Evolutionary conservation across 1,140 invertebrate genomes (phyloP).

Genomic region (Conus ventricosus): DNA sequence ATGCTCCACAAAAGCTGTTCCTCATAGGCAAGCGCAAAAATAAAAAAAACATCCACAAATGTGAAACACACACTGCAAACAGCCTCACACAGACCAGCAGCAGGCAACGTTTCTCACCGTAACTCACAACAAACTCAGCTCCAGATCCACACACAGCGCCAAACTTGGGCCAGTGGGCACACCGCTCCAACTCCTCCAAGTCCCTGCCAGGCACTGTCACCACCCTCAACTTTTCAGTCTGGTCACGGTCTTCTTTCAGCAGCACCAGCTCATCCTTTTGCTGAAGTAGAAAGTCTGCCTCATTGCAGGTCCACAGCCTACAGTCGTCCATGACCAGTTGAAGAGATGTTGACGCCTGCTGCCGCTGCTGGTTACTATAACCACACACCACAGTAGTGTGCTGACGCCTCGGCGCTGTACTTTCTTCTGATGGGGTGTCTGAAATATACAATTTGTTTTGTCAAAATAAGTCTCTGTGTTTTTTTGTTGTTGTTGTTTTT

Average conservation of each 20-base stretch:
- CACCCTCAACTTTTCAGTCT: background rate
- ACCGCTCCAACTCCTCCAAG: background rate
- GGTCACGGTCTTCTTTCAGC: background rate
- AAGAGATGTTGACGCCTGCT: background rate
- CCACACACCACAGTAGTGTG: background rate
- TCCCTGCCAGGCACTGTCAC: background rate
- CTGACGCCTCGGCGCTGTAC: background rate
- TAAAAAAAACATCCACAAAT: no score
- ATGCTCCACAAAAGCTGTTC: no score
- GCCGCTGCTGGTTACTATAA: background rate
- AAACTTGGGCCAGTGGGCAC: background rate
- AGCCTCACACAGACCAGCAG: background rate
- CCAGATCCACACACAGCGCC: background rate
- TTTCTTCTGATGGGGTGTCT: background rate
- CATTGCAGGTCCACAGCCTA: background rate
- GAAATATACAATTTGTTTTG: background rate
- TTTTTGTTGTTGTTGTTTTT: no score
- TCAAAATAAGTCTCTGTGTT: no score
- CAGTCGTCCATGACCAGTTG: background rate
- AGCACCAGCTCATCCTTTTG: background rate
- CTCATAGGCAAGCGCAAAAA: no score
- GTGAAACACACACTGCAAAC: no score
- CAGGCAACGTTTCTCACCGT: background rate
- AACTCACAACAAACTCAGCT: background rate
- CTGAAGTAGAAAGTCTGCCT: background rate